Evolutionary conservation across 2,797 vertebrate species (phyloP).

Genomic region (Lophotriccus pileatus): DNA sequence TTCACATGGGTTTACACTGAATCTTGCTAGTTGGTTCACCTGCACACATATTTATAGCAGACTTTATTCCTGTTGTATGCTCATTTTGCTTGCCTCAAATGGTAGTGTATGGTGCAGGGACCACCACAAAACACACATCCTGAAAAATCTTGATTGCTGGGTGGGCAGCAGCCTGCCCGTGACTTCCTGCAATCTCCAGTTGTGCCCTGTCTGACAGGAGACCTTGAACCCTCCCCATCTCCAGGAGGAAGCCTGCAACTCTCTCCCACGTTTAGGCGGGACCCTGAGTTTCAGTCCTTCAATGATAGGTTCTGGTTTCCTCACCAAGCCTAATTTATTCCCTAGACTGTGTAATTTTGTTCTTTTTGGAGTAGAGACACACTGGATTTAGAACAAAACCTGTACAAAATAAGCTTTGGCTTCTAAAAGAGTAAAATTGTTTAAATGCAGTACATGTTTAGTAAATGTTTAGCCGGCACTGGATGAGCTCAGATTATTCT

Average conservation of each 20-base stretch:
- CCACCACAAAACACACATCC: not conserved
- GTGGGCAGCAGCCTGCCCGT: not conserved
- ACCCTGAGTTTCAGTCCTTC: not conserved
- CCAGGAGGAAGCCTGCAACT: not conserved
- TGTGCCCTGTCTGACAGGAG: not conserved
- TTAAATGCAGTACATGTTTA: not conserved
- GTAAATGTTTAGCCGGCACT: not conserved
- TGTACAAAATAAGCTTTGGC: not conserved
- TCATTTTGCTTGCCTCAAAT: not conserved
- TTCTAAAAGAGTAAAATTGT: not conserved
- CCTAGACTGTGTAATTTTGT: constrained; percentile 19
- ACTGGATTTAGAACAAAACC: constrained; percentile 9
- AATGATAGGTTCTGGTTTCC: constrained; percentile 11
- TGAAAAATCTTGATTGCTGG: not conserved
- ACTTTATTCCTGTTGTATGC: not conserved
- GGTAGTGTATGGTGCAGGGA: not conserved
- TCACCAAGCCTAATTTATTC: constrained; percentile 3
- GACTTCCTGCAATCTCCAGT: not conserved
- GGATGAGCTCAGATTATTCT: not conserved
- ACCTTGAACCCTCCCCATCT: not conserved
- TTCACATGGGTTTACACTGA: not conserved
- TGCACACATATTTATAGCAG: not conserved
- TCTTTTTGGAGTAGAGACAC: not conserved
- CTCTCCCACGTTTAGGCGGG: not conserved
- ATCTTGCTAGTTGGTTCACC: not conserved